These are phyloP conservation scores for Monopis laevigella DNA, from an alignment of 2,888 invertebrate genomes.

Conservation along the genomic window DNA sequence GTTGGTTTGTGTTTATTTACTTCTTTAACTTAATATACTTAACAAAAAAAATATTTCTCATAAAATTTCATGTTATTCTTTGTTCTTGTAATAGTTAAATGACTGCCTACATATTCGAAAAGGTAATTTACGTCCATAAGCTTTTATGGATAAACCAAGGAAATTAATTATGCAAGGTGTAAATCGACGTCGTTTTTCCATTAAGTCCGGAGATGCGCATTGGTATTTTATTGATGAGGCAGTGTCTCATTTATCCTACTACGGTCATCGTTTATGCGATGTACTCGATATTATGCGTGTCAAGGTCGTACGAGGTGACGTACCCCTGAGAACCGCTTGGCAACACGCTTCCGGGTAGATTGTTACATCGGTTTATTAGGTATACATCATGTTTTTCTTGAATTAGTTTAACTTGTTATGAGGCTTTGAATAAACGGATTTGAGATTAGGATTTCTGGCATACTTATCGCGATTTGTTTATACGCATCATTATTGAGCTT, in stretches of 20 bases:
- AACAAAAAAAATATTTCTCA: no score
- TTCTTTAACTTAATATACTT: no score
- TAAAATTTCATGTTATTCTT: no score
- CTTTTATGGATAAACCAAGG: neutral
- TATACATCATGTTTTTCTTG: no score
- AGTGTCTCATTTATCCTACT: conserved; percentile 37
- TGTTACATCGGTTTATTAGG: no score
- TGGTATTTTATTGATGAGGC: conserved; percentile 36
- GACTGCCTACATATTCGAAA: neutral
- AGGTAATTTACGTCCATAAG: neutral
- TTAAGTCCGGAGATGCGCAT: conserved; percentile 1
- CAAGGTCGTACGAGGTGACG: conserved; percentile 36
- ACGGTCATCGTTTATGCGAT: conserved; percentile 31
- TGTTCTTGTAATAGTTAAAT: no score
- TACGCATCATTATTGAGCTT: no score
- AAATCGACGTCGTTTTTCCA: neutral
- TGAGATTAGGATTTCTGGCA: no score
- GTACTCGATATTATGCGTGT: conserved; percentile 34
- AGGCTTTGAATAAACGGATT: no score
- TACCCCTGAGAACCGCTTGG: conserved; percentile 21
- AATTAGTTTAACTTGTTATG: no score
- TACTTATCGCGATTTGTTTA: no score
- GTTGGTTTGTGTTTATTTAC: no score
- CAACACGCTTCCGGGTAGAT: conserved; percentile 41
- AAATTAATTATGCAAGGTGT: conserved; percentile 1